Conservation (phyloP, 2,888 invertebrate species). For the Stramonita haemastoma region DNA sequence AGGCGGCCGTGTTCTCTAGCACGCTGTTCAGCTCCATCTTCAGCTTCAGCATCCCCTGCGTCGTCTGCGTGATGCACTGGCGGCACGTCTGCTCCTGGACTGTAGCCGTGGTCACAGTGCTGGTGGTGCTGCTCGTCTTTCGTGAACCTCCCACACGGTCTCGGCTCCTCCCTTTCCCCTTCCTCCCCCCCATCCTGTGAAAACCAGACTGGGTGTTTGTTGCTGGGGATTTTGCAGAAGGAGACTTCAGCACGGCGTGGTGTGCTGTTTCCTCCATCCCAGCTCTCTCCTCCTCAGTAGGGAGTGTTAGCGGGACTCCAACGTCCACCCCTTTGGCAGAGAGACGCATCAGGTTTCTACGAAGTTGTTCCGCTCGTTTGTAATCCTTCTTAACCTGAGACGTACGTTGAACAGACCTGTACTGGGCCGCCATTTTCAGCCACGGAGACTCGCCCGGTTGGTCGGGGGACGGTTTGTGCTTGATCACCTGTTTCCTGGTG, state of each 20-base stretch:
- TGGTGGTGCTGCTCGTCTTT: no score
- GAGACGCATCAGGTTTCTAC: constrained; percentile 3
- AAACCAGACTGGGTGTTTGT: no score
- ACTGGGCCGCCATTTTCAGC: neutral
- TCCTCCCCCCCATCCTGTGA: neutral
- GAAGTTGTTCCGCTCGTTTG: neutral
- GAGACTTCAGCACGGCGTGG: neutral
- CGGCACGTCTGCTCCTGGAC: neutral
- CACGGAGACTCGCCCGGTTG: neutral
- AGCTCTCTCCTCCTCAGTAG: no score
- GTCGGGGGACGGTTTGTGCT: neutral
- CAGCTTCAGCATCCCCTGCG: neutral
- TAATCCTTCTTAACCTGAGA: neutral
- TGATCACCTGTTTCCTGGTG: neutral
- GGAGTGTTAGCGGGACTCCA: neutral
- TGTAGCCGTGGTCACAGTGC: neutral
- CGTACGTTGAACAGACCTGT: neutral
- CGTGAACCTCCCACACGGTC: no score
- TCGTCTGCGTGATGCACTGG: neutral
- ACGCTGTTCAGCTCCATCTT: constrained; percentile 42
- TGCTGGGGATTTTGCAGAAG: neutral
- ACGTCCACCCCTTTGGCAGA: constrained; percentile 21
- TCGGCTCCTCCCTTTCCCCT: no score
- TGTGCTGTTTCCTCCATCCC: neutral
- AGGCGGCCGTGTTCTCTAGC: constrained; percentile 28